Evolutionary conservation across 2,797 vertebrate species (phyloP).

Genomic region (Paramormyrops hopkinsi): DNA sequence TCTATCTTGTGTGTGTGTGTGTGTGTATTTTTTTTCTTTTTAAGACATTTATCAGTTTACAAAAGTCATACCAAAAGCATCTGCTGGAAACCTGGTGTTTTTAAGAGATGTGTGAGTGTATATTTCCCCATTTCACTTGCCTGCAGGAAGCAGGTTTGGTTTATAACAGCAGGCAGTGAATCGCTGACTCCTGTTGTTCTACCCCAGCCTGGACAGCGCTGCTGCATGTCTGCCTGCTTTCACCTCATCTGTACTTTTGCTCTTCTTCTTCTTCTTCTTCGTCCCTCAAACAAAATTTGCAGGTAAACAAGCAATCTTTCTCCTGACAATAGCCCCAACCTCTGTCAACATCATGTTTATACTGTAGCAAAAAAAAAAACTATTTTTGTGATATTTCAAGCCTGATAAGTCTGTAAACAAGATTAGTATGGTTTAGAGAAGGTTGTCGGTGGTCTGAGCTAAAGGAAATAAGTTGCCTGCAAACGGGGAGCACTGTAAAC

Average conservation of each 20-base stretch:
- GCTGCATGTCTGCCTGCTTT: neutral
- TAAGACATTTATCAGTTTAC: neutral
- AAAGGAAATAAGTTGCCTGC: conserved; percentile 84
- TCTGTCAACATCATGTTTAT: conserved; percentile 77
- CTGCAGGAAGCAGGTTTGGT: neutral
- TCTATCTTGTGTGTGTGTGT: too few species aligned
- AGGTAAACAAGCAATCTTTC: conserved; percentile 86
- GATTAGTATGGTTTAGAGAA: conserved; percentile 98
- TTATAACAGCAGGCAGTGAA: neutral
- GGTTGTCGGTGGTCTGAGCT: conserved; percentile 87
- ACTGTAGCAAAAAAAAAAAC: conserved; percentile 67
- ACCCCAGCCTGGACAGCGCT: neutral
- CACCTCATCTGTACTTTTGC: conserved; percentile 35
- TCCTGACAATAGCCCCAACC: conserved; percentile 77
- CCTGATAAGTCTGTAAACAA: conserved; percentile 97
- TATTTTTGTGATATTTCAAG: conserved; percentile 88
- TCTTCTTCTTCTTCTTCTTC: conserved; percentile 27
- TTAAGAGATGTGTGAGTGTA: neutral
- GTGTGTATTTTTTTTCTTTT: neutral
- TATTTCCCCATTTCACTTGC: neutral
- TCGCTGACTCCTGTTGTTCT: neutral
- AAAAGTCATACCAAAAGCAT: neutral
- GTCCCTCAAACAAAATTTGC: conserved; percentile 64
- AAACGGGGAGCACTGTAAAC: conserved; percentile 89
- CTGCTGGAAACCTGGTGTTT: neutral